Evolutionary conservation across 2,797 vertebrate genomes (phyloP), one percentile per base, ranked within the genome.

Genomic region (Luscinia megarhynchos): DNA sequence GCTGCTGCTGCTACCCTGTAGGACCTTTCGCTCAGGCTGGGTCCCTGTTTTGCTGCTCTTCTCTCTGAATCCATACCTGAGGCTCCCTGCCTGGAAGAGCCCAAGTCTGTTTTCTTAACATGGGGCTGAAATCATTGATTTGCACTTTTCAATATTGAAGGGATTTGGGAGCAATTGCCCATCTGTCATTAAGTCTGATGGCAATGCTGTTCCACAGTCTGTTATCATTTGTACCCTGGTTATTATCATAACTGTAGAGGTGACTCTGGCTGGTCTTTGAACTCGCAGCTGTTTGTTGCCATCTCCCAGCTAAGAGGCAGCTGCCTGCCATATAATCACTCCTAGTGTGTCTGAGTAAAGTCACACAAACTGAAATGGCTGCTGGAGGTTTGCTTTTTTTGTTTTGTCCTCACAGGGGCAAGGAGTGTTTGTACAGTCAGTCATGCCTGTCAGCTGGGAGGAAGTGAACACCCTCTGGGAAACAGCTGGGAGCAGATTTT

Each of bases 401-500:
- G 69, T 88, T 92, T 93, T 63, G 45, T 63, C 57, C 67, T 76
- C 67, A 19, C 36, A 77, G 34, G 19, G 24, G 15, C 26, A 48
- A 90, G 81, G 43, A 69, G 29, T 68, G 27, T 80, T 94, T 85
- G 45, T 57, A 67, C n/a, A 87, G 61, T 45, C 72, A 70, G 81
- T 68, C 8, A 3, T 43, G 64, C 57, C 89, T 83, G 41, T 53
- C 84, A 91, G 45, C 64, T 83, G 87, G 61, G 64, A 89, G 61
- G 82, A 91, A 92, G 78, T 57, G 94, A 95, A 85, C 61, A 61
- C 38, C 30, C 74, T 40, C 59, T 85, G 72, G 41, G 57, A 91
- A 95, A 89, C 36, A 89, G 67, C 4, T 93, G 64, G 30, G 38
- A 92, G 64, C 30, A 68, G 78, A 64, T 57, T 89, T 83, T 92